Evolutionary conservation across 2,113 vertebrate species (phyloP).

Genomic region (Daphoenositta chrysoptera): DNA sequence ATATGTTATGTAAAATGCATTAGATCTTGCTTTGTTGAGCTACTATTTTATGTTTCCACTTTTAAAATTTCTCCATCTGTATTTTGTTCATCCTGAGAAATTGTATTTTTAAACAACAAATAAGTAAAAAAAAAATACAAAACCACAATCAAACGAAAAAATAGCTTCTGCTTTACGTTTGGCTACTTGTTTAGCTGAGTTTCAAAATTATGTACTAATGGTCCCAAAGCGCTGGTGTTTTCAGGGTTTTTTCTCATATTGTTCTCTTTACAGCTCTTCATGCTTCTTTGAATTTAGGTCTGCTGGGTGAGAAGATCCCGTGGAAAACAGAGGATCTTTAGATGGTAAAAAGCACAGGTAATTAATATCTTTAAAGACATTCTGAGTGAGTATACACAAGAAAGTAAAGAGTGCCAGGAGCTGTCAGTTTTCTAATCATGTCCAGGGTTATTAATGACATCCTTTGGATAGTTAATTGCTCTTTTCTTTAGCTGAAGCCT

Average conservation of each 20-base stretch:
- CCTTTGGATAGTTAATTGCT: background rate
- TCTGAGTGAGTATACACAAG: background rate
- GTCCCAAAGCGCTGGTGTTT: background rate
- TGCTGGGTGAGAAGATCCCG: background rate
- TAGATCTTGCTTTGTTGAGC: background rate
- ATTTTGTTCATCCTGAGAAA: background rate
- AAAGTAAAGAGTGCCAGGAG: background rate
- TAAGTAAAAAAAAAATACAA: background rate
- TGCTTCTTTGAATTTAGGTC: background rate
- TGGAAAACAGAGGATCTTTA: background rate
- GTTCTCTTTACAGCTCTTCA: background rate
- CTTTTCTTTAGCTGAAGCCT: background rate
- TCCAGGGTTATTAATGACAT: background rate
- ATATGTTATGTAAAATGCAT: background rate
- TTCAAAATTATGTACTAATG: background rate
- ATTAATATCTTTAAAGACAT: background rate
- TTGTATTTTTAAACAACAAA: background rate
- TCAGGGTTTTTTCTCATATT: background rate
- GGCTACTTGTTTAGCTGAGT: background rate
- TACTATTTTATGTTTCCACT: background rate
- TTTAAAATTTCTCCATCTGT: background rate
- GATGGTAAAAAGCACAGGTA: background rate
- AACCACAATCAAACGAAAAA: background rate
- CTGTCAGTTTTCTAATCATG: background rate
- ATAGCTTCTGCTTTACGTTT: background rate